Conservation (phyloP, 2,797 vertebrate species). For the Oreochromis mossambicus region DNA sequence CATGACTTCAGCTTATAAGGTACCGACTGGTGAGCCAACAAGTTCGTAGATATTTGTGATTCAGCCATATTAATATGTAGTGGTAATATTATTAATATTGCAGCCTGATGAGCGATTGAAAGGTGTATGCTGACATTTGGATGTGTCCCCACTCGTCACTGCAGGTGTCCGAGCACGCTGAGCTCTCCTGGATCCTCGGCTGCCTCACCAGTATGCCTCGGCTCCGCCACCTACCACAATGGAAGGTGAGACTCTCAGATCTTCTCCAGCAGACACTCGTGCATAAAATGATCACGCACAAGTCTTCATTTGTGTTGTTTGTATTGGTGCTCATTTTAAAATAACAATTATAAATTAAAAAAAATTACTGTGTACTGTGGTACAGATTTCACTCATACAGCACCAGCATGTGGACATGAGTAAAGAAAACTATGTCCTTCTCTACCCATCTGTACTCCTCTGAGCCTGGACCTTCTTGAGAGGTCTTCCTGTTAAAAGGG, state of each 20-base stretch:
- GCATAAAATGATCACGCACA: not conserved
- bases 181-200: constrained; percentile 92
- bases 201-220: constrained; percentile 90
- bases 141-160: not conserved
- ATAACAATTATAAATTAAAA: not conserved
- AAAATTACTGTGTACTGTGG: not conserved
- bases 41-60: not conserved
- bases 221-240: constrained; percentile 90
- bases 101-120: not conserved
- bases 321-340: not conserved
- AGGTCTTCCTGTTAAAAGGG: not conserved
- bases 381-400: not conserved
- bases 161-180: constrained; percentile 88
- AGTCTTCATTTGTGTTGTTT: not conserved
- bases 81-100: not conserved
- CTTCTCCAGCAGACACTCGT: not conserved
- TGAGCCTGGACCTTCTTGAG: not conserved
- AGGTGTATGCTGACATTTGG: not conserved
- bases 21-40: not conserved
- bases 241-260: constrained; percentile 82
- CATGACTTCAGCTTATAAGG: not conserved
- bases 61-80: not conserved
- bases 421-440: not conserved
- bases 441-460: not conserved
- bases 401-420: not conserved